phyloP scores from a whole-genome alignment of 2,888 invertebrate species.

The Hydriomena furcata region DNA sequence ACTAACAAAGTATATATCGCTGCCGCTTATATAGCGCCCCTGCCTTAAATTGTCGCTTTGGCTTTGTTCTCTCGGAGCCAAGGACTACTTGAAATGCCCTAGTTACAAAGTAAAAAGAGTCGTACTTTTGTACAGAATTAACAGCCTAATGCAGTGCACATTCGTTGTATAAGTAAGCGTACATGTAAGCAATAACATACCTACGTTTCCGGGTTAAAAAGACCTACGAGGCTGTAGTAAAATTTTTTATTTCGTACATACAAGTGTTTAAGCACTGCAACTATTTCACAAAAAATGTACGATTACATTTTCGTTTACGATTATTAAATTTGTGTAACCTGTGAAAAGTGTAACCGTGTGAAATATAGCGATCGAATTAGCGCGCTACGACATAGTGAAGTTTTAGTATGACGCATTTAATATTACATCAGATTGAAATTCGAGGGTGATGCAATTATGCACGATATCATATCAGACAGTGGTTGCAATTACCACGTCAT shows the following conservation, averaged over 20 bases:
- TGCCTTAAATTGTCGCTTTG: conserved; percentile 22
- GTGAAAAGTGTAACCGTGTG: too few species aligned
- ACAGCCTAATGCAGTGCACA: conserved; percentile 35
- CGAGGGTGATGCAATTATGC: too few species aligned
- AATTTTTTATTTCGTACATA: too few species aligned
- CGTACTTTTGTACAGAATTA: conserved; percentile 34
- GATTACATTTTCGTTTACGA: too few species aligned
- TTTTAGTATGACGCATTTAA: too few species aligned
- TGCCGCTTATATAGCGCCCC: background rate
- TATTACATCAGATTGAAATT: too few species aligned
- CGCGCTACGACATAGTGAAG: too few species aligned
- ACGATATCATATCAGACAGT: background rate
- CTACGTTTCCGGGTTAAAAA: background rate
- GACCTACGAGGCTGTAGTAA: too few species aligned
- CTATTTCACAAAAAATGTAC: too few species aligned
- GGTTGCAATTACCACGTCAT: conserved; percentile 32
- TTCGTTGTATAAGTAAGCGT: background rate
- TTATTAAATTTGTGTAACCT: too few species aligned
- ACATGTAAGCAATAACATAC: background rate
- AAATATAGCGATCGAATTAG: too few species aligned
- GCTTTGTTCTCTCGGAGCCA: conserved; percentile 34
- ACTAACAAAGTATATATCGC: background rate
- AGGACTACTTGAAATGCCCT: conserved; percentile 51
- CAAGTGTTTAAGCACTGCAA: too few species aligned
- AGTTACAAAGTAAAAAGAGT: conserved; percentile 41